Base-by-base conservation (phyloP, 2,797 vertebrate genomes). In the Etheostoma nigrum region DNA sequence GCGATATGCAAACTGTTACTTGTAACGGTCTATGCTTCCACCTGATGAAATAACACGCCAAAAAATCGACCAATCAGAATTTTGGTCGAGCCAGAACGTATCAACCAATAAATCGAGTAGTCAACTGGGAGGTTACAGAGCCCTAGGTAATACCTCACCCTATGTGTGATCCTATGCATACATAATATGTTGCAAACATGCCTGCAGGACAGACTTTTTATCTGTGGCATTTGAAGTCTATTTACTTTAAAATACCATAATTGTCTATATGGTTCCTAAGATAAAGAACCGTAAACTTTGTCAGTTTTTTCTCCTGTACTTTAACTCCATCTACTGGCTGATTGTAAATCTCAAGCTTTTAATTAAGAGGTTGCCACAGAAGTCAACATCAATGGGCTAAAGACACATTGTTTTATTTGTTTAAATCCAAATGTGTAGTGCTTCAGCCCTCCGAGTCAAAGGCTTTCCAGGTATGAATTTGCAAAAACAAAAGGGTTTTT, bases 311-410 rank as follows among this genome's bases (percentile, higher is more conserved):
- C 40, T 52, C 5, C 25, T 85, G 79, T 75, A 16, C 76, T 90
- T 52, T 82, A 64, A 68, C 88, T 80, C 91, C 90, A 89, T 80
- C 90, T 90, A 19, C 72, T 87, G 91, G 81, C 54, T 44, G 58
- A 55, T n/a, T 66, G 11, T 48, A 42, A 36, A 78, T 76, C 12
- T 55, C 49, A 2, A 51, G 12, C 23, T 53, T 53, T 25, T 48
- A 30, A 4, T 75, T 9, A 14, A 67, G 0, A 51, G 14, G 14
- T 54, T 25, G 7, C 1, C 12, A 21, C 23, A 59, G 5, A 16
- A 30, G 14, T 52, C 9, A 4, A 25, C 64, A 19, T 5, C 49
- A 9, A 5, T 10, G 19, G 6, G n/a, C 47, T 60, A 8, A 44
- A 51, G 16, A 44, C 9, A 40, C 0, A 14, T 16, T 0, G 1